Evolutionary conservation across 2,797 vertebrate species (phyloP).

Genomic region (Enteromius anoplus): DNA sequence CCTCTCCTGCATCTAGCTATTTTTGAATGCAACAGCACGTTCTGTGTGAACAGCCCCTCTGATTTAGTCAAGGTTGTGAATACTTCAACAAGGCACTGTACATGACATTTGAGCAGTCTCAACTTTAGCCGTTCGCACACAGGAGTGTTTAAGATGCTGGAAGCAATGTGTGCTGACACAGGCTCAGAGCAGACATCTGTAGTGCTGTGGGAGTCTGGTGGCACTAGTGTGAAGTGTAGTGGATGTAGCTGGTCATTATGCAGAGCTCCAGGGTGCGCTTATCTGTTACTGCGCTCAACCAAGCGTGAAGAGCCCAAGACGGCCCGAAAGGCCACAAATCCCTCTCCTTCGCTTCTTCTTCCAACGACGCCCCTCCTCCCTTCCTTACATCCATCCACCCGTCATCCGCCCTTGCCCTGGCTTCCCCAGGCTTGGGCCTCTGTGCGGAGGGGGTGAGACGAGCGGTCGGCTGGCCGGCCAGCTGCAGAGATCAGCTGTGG

Average conservation of each 20-base stretch:
- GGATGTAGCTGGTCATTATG: slow-evolving; percentile 81
- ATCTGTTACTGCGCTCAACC: slow-evolving; percentile 84
- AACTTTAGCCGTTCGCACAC: slow-evolving; percentile 11
- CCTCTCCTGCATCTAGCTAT: not conserved
- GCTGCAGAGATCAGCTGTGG: slow-evolving; percentile 81
- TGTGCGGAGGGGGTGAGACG: slow-evolving; percentile 53
- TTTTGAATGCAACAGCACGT: not conserved
- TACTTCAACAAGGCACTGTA: slow-evolving; percentile 28
- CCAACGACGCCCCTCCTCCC: slow-evolving; percentile 43
- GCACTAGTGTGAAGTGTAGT: slow-evolving; percentile 71
- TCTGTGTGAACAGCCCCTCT: not conserved
- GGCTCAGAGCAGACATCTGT: slow-evolving; percentile 44
- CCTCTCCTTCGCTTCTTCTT: slow-evolving; percentile 60
- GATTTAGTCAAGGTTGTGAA: slow-evolving; percentile 31
- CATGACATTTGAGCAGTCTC: slow-evolving; percentile 17
- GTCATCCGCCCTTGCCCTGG: slow-evolving; percentile 58
- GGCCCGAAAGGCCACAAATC: slow-evolving; percentile 82
- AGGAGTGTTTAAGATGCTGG: slow-evolving; percentile 42
- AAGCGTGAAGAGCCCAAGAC: slow-evolving; percentile 84
- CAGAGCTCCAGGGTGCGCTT: slow-evolving; percentile 84
- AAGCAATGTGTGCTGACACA: slow-evolving; percentile 45
- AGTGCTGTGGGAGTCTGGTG: slow-evolving; percentile 52
- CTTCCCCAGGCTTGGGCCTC: slow-evolving; percentile 57
- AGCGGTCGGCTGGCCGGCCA: slow-evolving; percentile 62
- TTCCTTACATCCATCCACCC: slow-evolving; percentile 64